phyloP scores from a whole-genome alignment of 2,888 invertebrate species.

The Diachrysia chrysitis region DNA sequence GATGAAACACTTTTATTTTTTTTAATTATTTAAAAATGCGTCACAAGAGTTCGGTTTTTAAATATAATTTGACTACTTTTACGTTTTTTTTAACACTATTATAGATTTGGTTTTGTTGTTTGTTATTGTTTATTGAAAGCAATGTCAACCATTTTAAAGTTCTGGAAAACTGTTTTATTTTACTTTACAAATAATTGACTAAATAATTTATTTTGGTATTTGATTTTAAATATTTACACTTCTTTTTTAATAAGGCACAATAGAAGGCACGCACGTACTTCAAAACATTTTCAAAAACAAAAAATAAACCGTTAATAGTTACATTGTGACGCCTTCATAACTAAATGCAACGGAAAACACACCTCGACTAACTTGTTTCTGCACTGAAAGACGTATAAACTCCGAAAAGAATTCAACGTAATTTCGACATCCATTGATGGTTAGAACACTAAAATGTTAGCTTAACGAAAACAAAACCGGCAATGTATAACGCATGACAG shows the following conservation, averaged over 20 bases:
- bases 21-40: no score
- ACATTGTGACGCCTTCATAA: conserved; percentile 47
- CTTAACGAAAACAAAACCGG: not conserved
- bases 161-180: no score
- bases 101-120: not conserved
- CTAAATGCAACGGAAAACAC: conserved; percentile 48
- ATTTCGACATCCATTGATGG: conserved; percentile 27
- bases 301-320: conserved; percentile 14
- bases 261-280: conserved; percentile 40
- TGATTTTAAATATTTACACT: not conserved
- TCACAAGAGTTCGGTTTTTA: no score
- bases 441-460: not conserved
- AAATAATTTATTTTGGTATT: conserved; percentile 7
- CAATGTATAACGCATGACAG: conserved; percentile 28
- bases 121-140: not conserved
- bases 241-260: conserved; percentile 11
- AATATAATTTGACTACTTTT: no score
- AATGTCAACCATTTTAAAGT: no score
- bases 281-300: conserved; percentile 21
- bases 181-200: no score
- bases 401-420: not conserved
- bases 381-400: conserved; percentile 36
- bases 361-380: conserved; percentile 54
- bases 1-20: no score
- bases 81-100: no score